Conservation (phyloP, 2,888 invertebrate species). For the Drosophila ezoana region DNA sequence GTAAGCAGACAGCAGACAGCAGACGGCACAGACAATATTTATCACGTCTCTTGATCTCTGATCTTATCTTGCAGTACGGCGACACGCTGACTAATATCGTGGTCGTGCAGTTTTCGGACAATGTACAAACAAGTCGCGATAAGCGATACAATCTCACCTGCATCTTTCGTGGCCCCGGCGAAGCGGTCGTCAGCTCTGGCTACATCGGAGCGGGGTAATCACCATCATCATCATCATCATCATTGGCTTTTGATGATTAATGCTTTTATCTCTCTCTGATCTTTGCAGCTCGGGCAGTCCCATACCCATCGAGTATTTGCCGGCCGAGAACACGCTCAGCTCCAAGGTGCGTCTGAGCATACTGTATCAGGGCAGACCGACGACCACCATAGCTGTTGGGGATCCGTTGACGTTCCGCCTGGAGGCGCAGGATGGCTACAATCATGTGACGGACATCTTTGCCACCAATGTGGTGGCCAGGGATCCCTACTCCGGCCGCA, state of each 20-base stretch:
- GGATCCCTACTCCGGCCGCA: constrained; percentile 95
- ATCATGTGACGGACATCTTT: constrained; percentile 95
- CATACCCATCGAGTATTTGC: constrained; percentile 95
- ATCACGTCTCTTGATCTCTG: constrained; percentile 3
- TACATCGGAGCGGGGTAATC: constrained; percentile 95
- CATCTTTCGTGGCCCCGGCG: constrained; percentile 95
- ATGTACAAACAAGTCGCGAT: constrained; percentile 95
- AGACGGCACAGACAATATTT: not conserved
- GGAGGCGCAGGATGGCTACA: constrained; percentile 95
- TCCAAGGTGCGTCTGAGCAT: constrained; percentile 93
- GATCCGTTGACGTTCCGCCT: constrained; percentile 95
- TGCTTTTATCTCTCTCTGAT: not conserved
- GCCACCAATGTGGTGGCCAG: constrained; percentile 96
- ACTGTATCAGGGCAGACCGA: constrained; percentile 95
- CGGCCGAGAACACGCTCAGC: constrained; percentile 95
- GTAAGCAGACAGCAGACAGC: constrained; percentile 84
- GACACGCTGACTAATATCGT: constrained; percentile 97
- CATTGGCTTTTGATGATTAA: constrained; percentile 15
- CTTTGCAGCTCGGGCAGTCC: constrained; percentile 92
- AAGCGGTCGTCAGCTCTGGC: constrained; percentile 96
- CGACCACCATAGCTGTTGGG: constrained; percentile 96
- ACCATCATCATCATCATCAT: constrained; percentile 8
- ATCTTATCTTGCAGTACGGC: constrained; percentile 88
- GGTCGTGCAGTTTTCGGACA: constrained; percentile 96
- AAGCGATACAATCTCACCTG: constrained; percentile 97